Evolutionary conservation across 1,140 invertebrate species (phyloP), one percentile per base, ranked within the genome.

Genomic region (Cotesia chilonis): DNA sequence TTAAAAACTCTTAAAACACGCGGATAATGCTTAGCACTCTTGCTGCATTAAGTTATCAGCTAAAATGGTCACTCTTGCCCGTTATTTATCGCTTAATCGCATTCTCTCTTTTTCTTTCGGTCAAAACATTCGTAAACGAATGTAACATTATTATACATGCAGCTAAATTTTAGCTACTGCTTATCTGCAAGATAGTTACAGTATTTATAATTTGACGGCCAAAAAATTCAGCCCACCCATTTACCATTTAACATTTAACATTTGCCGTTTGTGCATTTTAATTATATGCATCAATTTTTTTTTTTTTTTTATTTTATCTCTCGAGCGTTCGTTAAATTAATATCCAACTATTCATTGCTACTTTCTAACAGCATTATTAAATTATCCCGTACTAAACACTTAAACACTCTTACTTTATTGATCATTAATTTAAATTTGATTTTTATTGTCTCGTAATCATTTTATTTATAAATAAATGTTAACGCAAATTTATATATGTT

Each of bases 31-130:
- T 12, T 10, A 47, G 54, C 57, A 71, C 61, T 41, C 41, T 66
- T 47, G 61, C 28, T 66, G 63, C 63, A 74, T 74, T 70, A 67
- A 74, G 72, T 74, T 70, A 74, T 74, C 63, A 74, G 68, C 65
- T 60, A 67, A 73, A 74, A 74, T 70, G 51, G 68, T 57, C 17
- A 74, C 68, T 74, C 67, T 74, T 70, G 61, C 72, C 5, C 69
- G 63, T 59, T 66, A 70, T 74, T 74, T 70, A 70, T 74, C 63
- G 68, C 72, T 70, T 67, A 74, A 74, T 70, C 63, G 61, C 61
- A 60, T 9, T 52, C 17, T 28, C 51, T 28, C 14, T 52, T 10
- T 67, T 4, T 67, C 17, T 67, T 28, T 51, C 20, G 3, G 4
- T 28, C 17, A 47, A 6, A 9, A 47, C 41, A 47, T 47, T 47